Conservation (phyloP, 2,797 vertebrate genomes). For the Lateolabrax maculatus region DNA sequence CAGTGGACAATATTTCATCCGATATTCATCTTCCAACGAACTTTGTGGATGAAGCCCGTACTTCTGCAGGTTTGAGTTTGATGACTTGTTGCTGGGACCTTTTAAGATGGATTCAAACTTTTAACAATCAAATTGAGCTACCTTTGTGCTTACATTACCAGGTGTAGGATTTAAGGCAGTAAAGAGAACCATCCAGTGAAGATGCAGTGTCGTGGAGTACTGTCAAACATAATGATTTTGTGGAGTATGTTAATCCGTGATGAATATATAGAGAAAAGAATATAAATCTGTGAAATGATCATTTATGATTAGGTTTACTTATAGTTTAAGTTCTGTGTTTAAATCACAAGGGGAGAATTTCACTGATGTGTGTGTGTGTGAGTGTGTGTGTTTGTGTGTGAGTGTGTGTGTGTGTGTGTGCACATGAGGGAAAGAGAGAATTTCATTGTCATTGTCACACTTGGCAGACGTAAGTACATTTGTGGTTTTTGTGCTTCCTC, state of each 20-base stretch:
- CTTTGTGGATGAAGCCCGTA: too few species aligned
- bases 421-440: neutral
- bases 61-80: neutral
- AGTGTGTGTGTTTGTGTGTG: neutral
- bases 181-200: neutral
- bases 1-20: too few species aligned
- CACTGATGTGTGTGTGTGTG: neutral
- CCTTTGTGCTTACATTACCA: neutral
- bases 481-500: slow-evolving; percentile 62
- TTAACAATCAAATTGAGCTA: neutral
- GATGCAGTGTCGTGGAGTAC: neutral
- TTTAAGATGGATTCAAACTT: too few species aligned
- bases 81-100: too few species aligned
- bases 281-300: neutral
- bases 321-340: neutral
- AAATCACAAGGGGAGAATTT: neutral
- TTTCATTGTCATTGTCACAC: slow-evolving; percentile 56
- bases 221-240: neutral
- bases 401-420: slow-evolving; percentile 4
- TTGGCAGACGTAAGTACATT: slow-evolving; percentile 57
- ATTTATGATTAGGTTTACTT: neutral
- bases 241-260: neutral
- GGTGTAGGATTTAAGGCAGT: neutral
- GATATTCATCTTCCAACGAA: too few species aligned
- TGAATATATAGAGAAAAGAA: neutral